Base-by-base conservation (phyloP, 2,888 invertebrate species). In the Asteroscopus sphinx region DNA sequence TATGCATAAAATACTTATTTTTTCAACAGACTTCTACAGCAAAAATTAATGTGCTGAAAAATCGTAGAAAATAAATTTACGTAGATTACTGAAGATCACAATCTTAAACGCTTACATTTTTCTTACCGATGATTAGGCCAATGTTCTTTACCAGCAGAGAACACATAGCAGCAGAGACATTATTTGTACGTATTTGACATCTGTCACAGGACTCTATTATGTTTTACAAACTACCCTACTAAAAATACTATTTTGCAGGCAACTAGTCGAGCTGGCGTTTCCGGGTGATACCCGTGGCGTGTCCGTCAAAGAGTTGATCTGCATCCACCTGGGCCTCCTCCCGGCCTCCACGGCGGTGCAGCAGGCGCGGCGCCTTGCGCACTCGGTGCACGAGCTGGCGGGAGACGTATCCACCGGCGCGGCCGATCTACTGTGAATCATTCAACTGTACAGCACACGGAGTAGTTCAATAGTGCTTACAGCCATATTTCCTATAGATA, bases 311-410 rank as follows among this genome's bases (percentile, higher is more conserved):
- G 98, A 98, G 89, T 89, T 98, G 63, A 97, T 96, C 76, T 98
- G 97, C 85, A 95, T 98, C 25, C 98, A 98, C 90, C 91, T 98
- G 57, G 98, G 98, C 0, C 88, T 98, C 48, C 96, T 97, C 1
- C 97, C 98, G 0, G 96, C 98, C 0, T 96, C 97, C 1, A 97
- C 97, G 53, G 97, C 98, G 0, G 95, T 98, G 67, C 97, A 98
- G 81, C 98, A 98, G 82, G 96, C 97, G 4, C 95, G 98, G 44
- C 95, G 98, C 55, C 92, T 98, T 5, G 97, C 97, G 3, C 97
- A 98, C 40, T 97, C 97, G 0, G 96, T 97, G 60, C 96, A 96
- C 94, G 97, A 97, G 79, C 93, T 97, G 1, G 96, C 96, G 5
- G 87, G 87, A 0, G 81, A 95, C 91, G 79, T 95, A 28, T 93